Base-by-base conservation (phyloP, 2,888 invertebrate genomes). In the Drosophila quinaria region DNA sequence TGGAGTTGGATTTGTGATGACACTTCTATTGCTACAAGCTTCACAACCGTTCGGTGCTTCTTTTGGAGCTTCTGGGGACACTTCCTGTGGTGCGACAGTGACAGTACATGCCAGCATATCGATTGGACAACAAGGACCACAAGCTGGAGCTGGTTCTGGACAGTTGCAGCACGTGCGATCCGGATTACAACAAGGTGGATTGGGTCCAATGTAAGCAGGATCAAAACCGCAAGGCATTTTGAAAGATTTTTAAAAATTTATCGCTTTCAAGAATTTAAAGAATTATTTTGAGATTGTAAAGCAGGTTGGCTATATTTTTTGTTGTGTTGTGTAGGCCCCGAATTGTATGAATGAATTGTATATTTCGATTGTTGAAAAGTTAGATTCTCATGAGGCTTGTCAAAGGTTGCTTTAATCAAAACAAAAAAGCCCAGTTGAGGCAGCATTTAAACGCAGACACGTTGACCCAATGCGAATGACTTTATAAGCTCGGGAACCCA, bases 181-280 rank as follows among this genome's bases (percentile, higher is more conserved):
- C 31, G 70, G 54, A 60, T 84, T 78, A 37, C 84, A 88, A 58
- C 84, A 80, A 3, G 83, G 89, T 1, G 87, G 81, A 52, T 62
- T 42, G 39, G 80, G 84, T 11, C 87, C 89, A 59, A 83, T 86
- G 17, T 84, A 88, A 33, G 68, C 89, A 25, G 83, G 83, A 70
- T 88, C 86, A 35, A 84, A 88, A 17, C 68, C 52, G 62, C 60
- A 69, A 19, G 80, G 64, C 83, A 83, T 83, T 44, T 25, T 71
- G 62, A 46, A 42, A 10, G 17, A 4, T 11, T 29, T 10, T 1
- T n/a, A 15, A 9, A 9, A 25, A 25, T 10, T 17, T 29, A 17
- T n/a, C 17, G 5, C 1, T 1, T n/a, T 15, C 6, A 1, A 33
- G n/a, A 33, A 11, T 11, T 47, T 9, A 29, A 17, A 15, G 35